Conservation (phyloP, 2,113 vertebrate species). For the Brachirus orientalis region DNA sequence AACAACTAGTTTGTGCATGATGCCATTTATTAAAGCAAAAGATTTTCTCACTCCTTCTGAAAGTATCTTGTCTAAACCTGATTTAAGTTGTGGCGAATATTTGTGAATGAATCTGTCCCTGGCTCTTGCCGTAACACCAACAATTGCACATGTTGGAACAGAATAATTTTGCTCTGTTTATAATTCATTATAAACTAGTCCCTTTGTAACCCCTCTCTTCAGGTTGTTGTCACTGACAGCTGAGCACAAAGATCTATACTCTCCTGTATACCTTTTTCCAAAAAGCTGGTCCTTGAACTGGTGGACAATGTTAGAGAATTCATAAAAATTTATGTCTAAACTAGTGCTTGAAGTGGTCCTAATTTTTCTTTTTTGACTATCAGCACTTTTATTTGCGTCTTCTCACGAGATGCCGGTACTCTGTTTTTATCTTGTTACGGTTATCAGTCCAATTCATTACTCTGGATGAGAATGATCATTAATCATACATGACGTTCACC, state of each 20-base stretch:
- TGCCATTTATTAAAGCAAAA: not conserved
- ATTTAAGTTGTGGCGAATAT: not conserved
- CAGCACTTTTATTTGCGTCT: too few species aligned
- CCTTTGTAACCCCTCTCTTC: not conserved
- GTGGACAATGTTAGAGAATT: not conserved
- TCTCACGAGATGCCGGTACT: too few species aligned
- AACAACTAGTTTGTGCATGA: not conserved
- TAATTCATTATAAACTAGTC: conserved; percentile 15
- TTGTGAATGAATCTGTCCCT: not conserved
- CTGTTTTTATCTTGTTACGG: too few species aligned
- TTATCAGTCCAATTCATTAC: too few species aligned
- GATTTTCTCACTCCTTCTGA: not conserved
- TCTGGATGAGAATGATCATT: too few species aligned
- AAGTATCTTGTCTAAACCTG: not conserved
- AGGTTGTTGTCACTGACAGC: too few species aligned
- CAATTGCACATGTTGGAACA: not conserved
- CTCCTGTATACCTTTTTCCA: not conserved
- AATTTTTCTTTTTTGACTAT: too few species aligned
- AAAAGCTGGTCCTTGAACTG: not conserved
- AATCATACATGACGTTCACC: too few species aligned
- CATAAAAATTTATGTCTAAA: not conserved
- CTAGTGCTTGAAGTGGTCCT: too few species aligned
- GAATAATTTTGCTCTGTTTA: not conserved
- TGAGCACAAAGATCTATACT: too few species aligned
- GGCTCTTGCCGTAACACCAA: not conserved